Evolutionary conservation across 2,888 invertebrate species (phyloP).

Genomic region (Sceliomorpha sp.): DNA sequence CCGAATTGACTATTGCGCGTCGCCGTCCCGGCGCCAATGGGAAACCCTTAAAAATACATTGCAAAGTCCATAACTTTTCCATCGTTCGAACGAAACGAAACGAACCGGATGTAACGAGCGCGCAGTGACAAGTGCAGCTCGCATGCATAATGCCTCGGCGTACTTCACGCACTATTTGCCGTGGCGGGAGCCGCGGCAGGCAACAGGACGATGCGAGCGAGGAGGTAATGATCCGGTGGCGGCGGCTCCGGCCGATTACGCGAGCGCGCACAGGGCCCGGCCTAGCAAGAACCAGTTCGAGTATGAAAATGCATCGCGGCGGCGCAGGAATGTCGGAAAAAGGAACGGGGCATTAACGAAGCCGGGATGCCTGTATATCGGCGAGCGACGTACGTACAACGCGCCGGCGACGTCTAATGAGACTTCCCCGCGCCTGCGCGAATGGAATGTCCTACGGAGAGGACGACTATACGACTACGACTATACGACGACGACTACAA

Average conservation of each 20-base stretch:
- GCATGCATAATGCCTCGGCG: conserved; percentile 4
- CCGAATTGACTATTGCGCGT: too few species aligned
- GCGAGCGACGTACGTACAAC: too few species aligned
- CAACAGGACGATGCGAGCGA: too few species aligned
- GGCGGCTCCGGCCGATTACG: too few species aligned
- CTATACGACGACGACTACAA: too few species aligned
- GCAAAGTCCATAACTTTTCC: too few species aligned
- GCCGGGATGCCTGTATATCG: conserved; percentile 11
- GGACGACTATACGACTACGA: too few species aligned
- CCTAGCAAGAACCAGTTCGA: conserved; percentile 32
- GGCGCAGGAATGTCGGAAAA: conserved; percentile 42
- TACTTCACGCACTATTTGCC: conserved; percentile 40
- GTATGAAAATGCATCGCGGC: conserved; percentile 41
- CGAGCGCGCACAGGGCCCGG: conserved; percentile 15
- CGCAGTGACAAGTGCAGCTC: conserved; percentile 27
- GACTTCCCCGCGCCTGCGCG: conserved; percentile 26
- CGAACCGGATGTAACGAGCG: conserved; percentile 27
- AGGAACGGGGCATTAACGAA: conserved; percentile 21
- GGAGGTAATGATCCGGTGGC: too few species aligned
- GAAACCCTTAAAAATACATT: too few species aligned
- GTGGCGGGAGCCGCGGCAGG: too few species aligned
- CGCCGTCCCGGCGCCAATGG: too few species aligned
- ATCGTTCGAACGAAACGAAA: not conserved
- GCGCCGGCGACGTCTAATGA: conserved; percentile 51
- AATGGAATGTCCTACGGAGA: conserved; percentile 33